Base-by-base conservation (phyloP, 1,140 invertebrate genomes). In the Heliconius hewitsoni region DNA sequence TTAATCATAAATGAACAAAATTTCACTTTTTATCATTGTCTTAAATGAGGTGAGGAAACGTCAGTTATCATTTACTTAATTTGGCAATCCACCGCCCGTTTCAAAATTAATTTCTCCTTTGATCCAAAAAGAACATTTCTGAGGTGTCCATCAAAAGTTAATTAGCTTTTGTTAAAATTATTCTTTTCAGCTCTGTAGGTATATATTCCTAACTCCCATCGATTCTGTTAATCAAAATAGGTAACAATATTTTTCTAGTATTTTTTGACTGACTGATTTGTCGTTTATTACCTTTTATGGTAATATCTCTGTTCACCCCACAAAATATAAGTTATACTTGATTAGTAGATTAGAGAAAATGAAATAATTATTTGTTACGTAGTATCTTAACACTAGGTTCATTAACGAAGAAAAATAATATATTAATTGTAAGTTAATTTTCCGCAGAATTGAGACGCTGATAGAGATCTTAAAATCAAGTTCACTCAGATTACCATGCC, bases 81-180 rank as follows among this genome's bases (percentile, higher is more conserved):
- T 75, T 75, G 16, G 55, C 60, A 75, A 23, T 75, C 60, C 74
- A 75, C n/a, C 74, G 55, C 37, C 39, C 39, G 9, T 75, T n/a
- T 3, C 9, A 46, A 76, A 76, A 76, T 71, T 8, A 70, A 76
- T 71, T 71, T 76, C 55, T 27, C 16, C 18, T 71, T 71, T 76
- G 75, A 76, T 71, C 57, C n/a, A 42, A 66, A 71, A 76, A 76
- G 66, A 76, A 70, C 34, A 76, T 71, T 76, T 27, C 74, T n/a
- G 23, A 71, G 75, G 75, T 76, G 75, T 76, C 75, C 8, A 60
- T 76, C 75, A 76, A 76, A 70, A 76, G 42, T 76, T 76, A 76
- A 76, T 76, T 70, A 70, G 37, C 8, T 60, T 60, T 75, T 37
- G 27, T 75, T 46, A 16, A 76, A 50, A 30, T 71, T 71, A 76